phyloP scores from a whole-genome alignment of 1,140 invertebrate genomes.

The Nylanderia fulva region DNA sequence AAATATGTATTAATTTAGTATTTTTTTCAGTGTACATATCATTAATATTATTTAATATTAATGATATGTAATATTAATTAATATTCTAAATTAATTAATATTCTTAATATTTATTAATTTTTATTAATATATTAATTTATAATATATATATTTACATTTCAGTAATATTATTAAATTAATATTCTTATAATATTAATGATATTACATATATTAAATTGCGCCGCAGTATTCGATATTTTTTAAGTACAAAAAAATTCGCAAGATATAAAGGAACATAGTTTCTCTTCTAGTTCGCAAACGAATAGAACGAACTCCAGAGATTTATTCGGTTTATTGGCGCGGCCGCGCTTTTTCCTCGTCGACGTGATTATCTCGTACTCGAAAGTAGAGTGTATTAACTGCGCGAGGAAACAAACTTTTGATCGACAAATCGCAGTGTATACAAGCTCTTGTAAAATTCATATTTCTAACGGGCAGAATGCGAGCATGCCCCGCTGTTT shows the following conservation, averaged over 20 bases:
- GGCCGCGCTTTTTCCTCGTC: not conserved
- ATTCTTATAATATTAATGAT: too few relatives aligned
- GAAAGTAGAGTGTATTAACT: not conserved
- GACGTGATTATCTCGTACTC: not conserved
- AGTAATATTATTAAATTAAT: too few relatives aligned
- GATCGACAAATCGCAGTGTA: not conserved
- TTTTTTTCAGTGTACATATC: too few relatives aligned
- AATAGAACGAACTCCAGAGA: not conserved
- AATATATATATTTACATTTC: too few relatives aligned
- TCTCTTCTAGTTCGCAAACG: not conserved
- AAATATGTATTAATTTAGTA: too few relatives aligned
- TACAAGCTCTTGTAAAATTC: slow-evolving; percentile 39
- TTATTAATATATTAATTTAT: too few relatives aligned
- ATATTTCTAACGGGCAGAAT: slow-evolving; percentile 19
- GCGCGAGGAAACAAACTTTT: not conserved
- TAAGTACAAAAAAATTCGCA: not conserved
- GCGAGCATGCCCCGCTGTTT: not conserved
- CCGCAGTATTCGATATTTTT: slow-evolving; percentile 14
- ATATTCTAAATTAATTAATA: too few relatives aligned
- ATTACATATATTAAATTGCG: not conserved
- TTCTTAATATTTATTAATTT: too few relatives aligned
- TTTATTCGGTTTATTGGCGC: not conserved
- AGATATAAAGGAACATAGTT: slow-evolving; percentile 8
- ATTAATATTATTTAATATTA: too few relatives aligned
- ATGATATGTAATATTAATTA: too few relatives aligned